A percentile compares a stretch with the other conserved stretches of the same genome.
Evolutionary conservation across 1,140 invertebrate species (phyloP).

Genomic region (Drosophila nannoptera): DNA sequence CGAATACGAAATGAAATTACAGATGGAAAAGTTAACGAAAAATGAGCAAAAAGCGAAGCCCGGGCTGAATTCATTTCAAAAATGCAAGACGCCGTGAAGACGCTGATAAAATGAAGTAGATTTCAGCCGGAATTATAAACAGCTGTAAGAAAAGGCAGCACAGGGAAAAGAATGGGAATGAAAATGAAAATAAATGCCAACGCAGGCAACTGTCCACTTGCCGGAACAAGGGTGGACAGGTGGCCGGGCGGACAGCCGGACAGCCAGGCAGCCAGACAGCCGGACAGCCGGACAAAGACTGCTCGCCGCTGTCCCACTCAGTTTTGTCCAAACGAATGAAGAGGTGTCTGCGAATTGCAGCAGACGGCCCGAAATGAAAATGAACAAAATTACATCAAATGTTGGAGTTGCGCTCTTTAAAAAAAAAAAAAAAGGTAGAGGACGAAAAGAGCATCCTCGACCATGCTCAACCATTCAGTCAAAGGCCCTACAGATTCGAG

Average conservation of each 20-base stretch:
- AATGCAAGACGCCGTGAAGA: slow-evolving; percentile 72
- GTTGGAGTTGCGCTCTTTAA: slow-evolving; percentile 36
- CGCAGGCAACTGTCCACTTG: slow-evolving; percentile 39
- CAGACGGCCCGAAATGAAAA: slow-evolving; percentile 35
- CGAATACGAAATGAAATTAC: slow-evolving; percentile 60
- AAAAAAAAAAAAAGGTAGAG: slow-evolving; percentile 2
- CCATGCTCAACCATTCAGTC: slow-evolving; percentile 20
- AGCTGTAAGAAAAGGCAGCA: slow-evolving; percentile 44
- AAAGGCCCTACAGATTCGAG: slow-evolving; percentile 35
- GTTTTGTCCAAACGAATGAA: slow-evolving; percentile 62
- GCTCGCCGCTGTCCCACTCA: slow-evolving; percentile 14
- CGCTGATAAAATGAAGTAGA: slow-evolving; percentile 72
- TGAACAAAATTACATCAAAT: slow-evolving; percentile 43
- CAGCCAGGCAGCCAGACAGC: not conserved
- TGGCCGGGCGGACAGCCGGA: not conserved
- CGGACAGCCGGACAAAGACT: not conserved
- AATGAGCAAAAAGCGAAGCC: slow-evolving; percentile 19
- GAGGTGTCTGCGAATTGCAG: slow-evolving; percentile 43
- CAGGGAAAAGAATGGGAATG: slow-evolving; percentile 5
- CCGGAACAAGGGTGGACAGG: slow-evolving; percentile 19
- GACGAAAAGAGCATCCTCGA: not conserved
- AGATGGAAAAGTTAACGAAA: slow-evolving; percentile 44
- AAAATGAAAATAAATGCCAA: slow-evolving; percentile 39
- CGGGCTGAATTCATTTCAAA: slow-evolving; percentile 56
- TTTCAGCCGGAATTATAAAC: slow-evolving; percentile 65